Evolutionary conservation across 2,888 invertebrate species (phyloP), one percentile per base, ranked within the genome.

Genomic region (Caenorhabditis parvicauda): DNA sequence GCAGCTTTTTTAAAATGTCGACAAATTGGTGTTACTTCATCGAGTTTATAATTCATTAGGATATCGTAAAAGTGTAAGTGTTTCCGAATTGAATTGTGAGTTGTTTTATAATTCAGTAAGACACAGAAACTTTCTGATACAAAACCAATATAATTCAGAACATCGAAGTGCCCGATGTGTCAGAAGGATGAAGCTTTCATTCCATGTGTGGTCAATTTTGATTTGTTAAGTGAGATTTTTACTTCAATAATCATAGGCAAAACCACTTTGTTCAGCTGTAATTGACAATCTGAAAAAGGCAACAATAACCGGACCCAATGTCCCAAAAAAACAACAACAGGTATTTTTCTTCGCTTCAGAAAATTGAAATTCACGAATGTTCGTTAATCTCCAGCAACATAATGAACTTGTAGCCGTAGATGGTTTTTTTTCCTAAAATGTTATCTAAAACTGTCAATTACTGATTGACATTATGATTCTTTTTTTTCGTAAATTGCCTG

Each of bases 171-270:
- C 19, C 63, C 63, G 14, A 55, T 53, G 17, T 63, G 63, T 42
- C 54, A 63, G 17, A 32, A 52, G 45, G 63, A 63, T 17, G 63
- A 63, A 38, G 63, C 63, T 5, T 63, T 63, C 27, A 55, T 59
- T 5, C 35, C 59, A 3, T 55, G 55, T 3, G 59, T 59, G 3
- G 53, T 63, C 39, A 63, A 63, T 45, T 63, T 55, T 54, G 54
- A 58, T 43, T 48, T 63, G 27, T 25, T 63, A 14, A 59, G 42
- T 42, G 3, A 12, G 2, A 17, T 41, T 17, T 17, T 41, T 17
- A 14, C 12, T 7, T 17, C 17, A 14, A 14, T 41, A 9, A 14
- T 41, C 12, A 14, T 12, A 12, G 7, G 7, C 17, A 14, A 12
- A 17, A 9, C 19, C 7, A 12, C 7, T 17, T 41, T 17, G 7